Base-by-base conservation (phyloP, 2,113 vertebrate species). In the Leptobrachium leishanense region DNA sequence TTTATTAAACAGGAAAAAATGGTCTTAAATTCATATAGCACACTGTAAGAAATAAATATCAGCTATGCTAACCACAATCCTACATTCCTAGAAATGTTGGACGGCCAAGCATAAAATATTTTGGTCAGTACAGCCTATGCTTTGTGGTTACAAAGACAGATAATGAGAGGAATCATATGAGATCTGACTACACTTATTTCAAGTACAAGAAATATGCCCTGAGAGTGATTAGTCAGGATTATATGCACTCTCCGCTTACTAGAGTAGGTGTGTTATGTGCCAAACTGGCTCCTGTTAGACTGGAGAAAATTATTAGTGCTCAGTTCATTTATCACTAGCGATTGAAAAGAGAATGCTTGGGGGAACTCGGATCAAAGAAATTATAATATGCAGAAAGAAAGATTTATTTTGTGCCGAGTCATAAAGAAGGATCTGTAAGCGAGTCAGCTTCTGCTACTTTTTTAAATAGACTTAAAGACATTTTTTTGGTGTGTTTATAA, bases 201-300 rank as follows among this genome's bases (percentile, higher is more conserved):
- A 76, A 85, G 70, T 81, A 77, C 82, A 72, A 87, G 84, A 89
- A 87, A 76, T 77, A 88, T 88, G 90, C 76, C 84, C 76, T 83
- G 82, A 82, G 80, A 86, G 43, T 86, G 85, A 89, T 88, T 85
- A 85, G 68, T 86, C 83, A 90, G 82, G 75, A 88, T 90, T 89
- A 86, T 77, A 39, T 76, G 86, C 80, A 86, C 74, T 72, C 42
- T 76, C 74, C 31, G 50, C 87, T 89, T 88, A 84, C 85, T 75
- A 83, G 75, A 6, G 63, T 72, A 85, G 67, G 75, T 43, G 85
- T 85, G 84, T 75, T 63, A 76, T 50, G 87, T 86, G 85, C 84
- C 87, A 89, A 85, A 84, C 77, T 86, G 85, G 83, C 84, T 92
- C 73, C 87, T 84, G 77, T 83, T 87, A 81, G 77, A 68, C 67